Base-by-base conservation (phyloP, 2,888 invertebrate genomes). In the Podabrus alpinus region DNA sequence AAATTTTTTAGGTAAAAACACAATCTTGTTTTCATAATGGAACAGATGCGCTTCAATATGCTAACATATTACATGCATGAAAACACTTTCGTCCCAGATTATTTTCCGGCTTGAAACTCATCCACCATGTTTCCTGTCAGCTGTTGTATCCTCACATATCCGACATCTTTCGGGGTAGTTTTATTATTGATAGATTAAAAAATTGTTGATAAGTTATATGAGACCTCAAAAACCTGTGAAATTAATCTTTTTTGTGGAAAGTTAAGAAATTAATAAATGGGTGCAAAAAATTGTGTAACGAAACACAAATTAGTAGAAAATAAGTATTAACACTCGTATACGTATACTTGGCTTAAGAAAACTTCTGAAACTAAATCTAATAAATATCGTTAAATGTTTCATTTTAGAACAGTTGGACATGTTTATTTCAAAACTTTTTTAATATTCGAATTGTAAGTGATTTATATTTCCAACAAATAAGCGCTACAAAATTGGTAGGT, bases 401-500 rank as follows among this genome's bases (percentile, higher is more conserved):
- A 77, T 77, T 77, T 73, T 66, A 64, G 60, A 75, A 19, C 45
- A 68, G 66, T 75, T 73, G 69, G 77, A 73, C 77, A 75, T 77
- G 77, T 77, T 77, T 77, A 77, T 77, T 73, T 69, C 73, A 17
- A 74, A 77, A 77, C 68, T 77, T 77, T 77, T 77, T 77, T 75
- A 77, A 77, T 77, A 77, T 75, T 75, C 75, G 66, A 68, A 75
- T 77, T 77, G 71, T 73, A 72, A 64, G 64, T 77, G 77, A 77
- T 77, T 75, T 77, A 77, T 75, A 66, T 29, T 59, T 67, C 21
- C 24, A 29, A 16, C 72, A 69, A 74, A 69, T 75, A 75, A 72
- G 72, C 45, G 72, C 72, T 72, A 75, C 75, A 75, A 69, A 72
- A 72, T 45, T 45, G 45, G 45, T 45, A n/a, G n/a, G n/a, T n/a